Base-by-base conservation (phyloP, 2,113 vertebrate genomes). In the Prochilodus magdalenae region DNA sequence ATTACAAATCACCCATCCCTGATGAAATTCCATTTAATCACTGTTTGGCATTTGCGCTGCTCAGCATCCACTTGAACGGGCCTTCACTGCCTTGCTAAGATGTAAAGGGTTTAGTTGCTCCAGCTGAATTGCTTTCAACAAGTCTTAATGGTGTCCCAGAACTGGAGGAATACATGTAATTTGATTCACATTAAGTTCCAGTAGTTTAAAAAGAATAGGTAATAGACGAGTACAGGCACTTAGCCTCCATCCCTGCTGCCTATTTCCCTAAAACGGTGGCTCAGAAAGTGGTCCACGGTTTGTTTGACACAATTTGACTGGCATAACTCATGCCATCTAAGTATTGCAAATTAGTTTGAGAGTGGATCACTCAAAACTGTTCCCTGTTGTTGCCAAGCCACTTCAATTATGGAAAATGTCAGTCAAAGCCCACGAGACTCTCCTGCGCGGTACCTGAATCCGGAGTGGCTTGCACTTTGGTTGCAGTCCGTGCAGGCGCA, bases 371-470 rank as follows among this genome's bases (percentile, higher is more conserved):
- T 70, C 66, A 70, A 44, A 70, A 10, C 40, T 13, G 13, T 44
- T 70, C 66, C 66, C 66, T n/a, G 18, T 40, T 70, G 66, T 44
- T 44, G 33, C 44, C 36, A 24, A 44, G 8, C 66, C 40, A 13
- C 66, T 70, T 70, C 36, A 70, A 70, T 70, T 70, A 70, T 2
- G 4, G 66, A 70, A 44, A 70, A 70, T 44, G 36, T 70, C 66
- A 70, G n/a, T 70, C 66, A 70, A 40, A 60, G 24, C 57, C 24
- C 57, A 60, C n/a, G 57, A 60, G 66, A 36, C 33, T 40, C n/a
- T 70, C 33, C 36, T 44, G 36, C 22, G 22, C 22, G 24, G 65
- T 36, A 70, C 33, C 36, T 70, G 36, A 10, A 44, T 44, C 3
- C 66, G 24, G 3, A 24, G 57, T 12, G 57, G 57, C 26, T 60